Base-by-base conservation (phyloP, 2,113 vertebrate species). In the Prochilodus magdalenae region DNA sequence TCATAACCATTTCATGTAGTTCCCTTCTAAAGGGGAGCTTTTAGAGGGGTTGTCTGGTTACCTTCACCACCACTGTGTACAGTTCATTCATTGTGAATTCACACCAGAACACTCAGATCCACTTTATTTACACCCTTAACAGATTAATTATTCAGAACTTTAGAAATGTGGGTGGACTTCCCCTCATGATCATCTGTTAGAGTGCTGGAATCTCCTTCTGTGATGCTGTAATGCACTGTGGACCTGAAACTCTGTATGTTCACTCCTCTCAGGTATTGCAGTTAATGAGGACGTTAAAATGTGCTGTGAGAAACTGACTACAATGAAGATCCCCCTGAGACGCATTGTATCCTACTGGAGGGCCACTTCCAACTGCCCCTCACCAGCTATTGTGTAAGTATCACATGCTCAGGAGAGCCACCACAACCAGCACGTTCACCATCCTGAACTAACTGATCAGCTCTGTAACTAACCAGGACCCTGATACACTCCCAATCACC, bases 281-380 rank as follows among this genome's bases (percentile, higher is more conserved):
- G 16, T 15, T 20, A 4, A 0, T 6, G 11, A 14, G 1, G 3
- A 5, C 29, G 0, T 4, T 14, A 1, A 1, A 29, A 11, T 1
- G 1, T 65, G 62, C 62, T 65, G 62, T 65, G 0, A 2, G 16
- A 29, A 27, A 1, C 4, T 65, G 12, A 6, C 13, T 65, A 27
- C 15, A 10, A 1, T 44, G 62, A 65, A 65, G 24, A 5, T 65
- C 13, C 62, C 62, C 11, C 0, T 65, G 13, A 16, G 5, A 0
- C 24, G 16, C 26, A 65, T 65, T 14, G 10, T 0, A 29, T 65
- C 62, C 27, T 65, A 65, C 62, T 3, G 4, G 5, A 15, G 13
- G 62, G 30, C 62, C 62, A 29, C 24, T 11, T 30, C 3, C 24
- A 14, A 15, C 27, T 65, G 62, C 27, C 15, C 62, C 26, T 16